phyloP scores from a whole-genome alignment of 1,140 invertebrate species.

The Stegodyphus mimosarum region DNA sequence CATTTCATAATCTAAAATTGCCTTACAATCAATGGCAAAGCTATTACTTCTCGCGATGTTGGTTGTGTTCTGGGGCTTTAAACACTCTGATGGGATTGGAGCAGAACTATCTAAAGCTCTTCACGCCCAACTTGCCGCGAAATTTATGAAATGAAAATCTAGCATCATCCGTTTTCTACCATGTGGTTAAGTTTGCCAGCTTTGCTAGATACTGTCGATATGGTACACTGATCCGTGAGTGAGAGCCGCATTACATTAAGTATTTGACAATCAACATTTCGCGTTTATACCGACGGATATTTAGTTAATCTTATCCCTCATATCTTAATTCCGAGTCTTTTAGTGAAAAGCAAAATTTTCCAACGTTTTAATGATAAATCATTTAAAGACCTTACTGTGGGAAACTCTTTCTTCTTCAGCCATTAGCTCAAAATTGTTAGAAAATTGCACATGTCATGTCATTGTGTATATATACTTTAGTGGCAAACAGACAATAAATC shows the following conservation, averaged over 20 bases:
- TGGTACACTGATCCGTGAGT: slow-evolving; percentile 39
- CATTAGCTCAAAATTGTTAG: no score
- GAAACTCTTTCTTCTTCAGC: no score
- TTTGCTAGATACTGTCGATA: slow-evolving; percentile 14
- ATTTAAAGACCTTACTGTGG: no score
- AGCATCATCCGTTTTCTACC: slow-evolving; percentile 19
- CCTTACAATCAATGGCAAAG: not conserved
- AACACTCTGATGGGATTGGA: not conserved
- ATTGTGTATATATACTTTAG: no score
- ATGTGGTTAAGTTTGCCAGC: not conserved
- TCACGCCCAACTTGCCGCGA: slow-evolving; percentile 37
- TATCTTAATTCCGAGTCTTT: no score
- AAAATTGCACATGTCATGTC: no score
- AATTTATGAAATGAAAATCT: not conserved
- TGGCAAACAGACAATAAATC: no score
- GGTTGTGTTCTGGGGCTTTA: not conserved
- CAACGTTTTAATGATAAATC: no score
- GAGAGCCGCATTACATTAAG: slow-evolving; percentile 43
- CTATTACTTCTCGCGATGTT: slow-evolving; percentile 7
- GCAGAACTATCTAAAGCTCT: slow-evolving; percentile 29
- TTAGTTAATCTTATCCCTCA: no score
- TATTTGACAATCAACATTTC: slow-evolving; percentile 27
- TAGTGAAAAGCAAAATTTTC: no score
- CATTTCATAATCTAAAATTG: slow-evolving; percentile 37
- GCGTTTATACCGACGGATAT: no score